A percentile compares a stretch with the other conserved stretches of the same genome.
phyloP scores from a whole-genome alignment of 2,797 vertebrate genomes.

The Limnodromus scolopaceus region DNA sequence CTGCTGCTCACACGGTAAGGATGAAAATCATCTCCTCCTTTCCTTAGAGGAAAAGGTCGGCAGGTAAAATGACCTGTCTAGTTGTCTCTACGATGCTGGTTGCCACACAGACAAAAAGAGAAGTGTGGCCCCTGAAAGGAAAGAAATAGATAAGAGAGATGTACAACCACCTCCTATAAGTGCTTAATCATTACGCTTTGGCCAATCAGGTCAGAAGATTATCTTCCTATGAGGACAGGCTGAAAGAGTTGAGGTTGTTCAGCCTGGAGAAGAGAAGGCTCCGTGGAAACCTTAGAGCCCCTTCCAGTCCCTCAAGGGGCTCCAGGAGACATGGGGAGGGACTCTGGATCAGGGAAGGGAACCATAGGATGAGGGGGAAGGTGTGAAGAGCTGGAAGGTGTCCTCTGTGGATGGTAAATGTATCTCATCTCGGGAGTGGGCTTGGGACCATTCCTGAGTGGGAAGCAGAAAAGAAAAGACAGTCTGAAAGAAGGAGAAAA shows the following conservation, averaged over 20 bases:
- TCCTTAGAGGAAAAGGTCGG: background rate
- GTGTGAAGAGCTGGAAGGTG: background rate
- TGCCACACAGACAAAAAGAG: background rate
- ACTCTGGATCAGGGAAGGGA: too few relatives aligned
- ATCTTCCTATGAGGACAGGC: background rate
- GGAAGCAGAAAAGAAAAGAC: background rate
- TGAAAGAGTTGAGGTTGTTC: too few relatives aligned
- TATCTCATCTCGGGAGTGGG: background rate
- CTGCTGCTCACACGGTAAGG: constrained; percentile 94
- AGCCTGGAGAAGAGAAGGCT: too few relatives aligned
- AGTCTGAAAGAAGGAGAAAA: background rate
- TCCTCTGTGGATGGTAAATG: background rate
- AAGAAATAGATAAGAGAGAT: background rate
- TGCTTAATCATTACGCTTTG: background rate
- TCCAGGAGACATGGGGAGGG: too few relatives aligned
- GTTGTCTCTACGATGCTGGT: background rate
- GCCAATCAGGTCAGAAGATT: background rate
- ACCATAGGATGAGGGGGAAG: too few relatives aligned
- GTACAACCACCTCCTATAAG: background rate
- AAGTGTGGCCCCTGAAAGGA: background rate
- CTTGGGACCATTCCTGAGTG: background rate
- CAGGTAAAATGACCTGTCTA: background rate
- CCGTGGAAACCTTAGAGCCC: too few relatives aligned
- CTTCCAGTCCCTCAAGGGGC: too few relatives aligned
- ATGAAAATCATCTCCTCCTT: background rate